phyloP scores from a whole-genome alignment of 2,113 vertebrate genomes.

The Sminthopsis crassicaudata region DNA sequence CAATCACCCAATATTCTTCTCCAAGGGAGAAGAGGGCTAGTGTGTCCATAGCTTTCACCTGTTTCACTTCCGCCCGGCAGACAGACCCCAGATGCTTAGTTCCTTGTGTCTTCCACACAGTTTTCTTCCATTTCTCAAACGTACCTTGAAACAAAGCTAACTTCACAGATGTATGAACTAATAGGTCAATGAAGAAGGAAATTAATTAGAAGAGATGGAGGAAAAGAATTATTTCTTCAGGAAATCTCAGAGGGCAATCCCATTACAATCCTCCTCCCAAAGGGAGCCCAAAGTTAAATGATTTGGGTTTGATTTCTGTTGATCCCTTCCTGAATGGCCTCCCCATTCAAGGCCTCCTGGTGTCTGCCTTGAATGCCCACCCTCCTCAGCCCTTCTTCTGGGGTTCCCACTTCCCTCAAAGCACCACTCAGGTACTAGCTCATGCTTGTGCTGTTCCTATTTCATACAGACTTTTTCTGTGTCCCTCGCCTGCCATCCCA shows the following conservation, averaged over 20 bases:
- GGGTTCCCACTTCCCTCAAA: neutral
- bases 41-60: neutral
- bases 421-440: too few relatives aligned
- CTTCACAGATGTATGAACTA: slow-evolving; percentile 31
- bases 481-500: neutral
- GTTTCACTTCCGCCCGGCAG: slow-evolving; percentile 21
- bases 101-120: neutral
- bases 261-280: neutral
- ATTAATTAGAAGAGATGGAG: neutral
- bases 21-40: slow-evolving; percentile 33
- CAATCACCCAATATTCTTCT: neutral
- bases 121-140: neutral
- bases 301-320: neutral
- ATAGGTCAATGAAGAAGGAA: neutral
- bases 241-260: neutral
- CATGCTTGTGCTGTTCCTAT: neutral
- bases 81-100: neutral
- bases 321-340: neutral
- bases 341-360: neutral
- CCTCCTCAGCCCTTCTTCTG: neutral
- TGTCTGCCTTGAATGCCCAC: neutral
- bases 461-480: neutral
- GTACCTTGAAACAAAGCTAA: slow-evolving; percentile 23
- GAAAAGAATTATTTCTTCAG: slow-evolving; percentile 9
- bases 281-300: neutral